Evolutionary conservation across 2,797 vertebrate genomes (phyloP), one percentile per base, ranked within the genome.

Genomic region (Falco biarmicus): DNA sequence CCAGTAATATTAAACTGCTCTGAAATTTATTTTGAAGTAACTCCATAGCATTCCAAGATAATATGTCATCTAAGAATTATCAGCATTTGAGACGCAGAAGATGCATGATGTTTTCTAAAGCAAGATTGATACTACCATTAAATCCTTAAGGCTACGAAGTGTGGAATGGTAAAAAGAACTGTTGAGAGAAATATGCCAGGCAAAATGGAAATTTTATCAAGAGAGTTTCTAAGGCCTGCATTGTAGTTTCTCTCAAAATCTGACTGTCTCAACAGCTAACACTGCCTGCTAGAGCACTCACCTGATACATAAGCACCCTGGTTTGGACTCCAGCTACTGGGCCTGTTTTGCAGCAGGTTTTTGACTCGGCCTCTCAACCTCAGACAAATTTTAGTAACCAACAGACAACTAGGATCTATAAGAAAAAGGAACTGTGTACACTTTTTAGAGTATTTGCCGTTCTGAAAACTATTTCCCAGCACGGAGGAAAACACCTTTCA

Each of bases 91-190:
- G 93, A 87, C 41, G 12, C 15, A 5, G 66, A 84, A 84, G 53
- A 64, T 73, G 9, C n/a, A 31, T 41, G 29, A 70, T 51, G 22
- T 53, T 95, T 94, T 84, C 60, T 89, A 87, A 90, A 80, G 53
- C 63, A 80, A 94, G 84, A 85, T 89, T 87, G 60, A 87, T 95
- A 16, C 6, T 68, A 12, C 50, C 45, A 77, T 91, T 89, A 87
- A 89, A 82, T 70, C 25, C 53, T 69, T 70, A 63, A 64, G 25
- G 63, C 54, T 87, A 74, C 61, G 81, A 75, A 90, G 92, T 47
- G 43, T 34, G 66, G 71, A 89, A 87, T 34, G 7, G 14, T 22
- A 6, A 75, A 39, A 84, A 76, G 8, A 31, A 24, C 26, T 47
- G 9, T 64, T 74, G 53, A 87, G 54, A 96, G 66, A 79, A 89